A percentile compares a stretch with the other conserved stretches of the same genome.
Conservation (phyloP, 2,797 vertebrate species). For the Poecilia velifera region DNA sequence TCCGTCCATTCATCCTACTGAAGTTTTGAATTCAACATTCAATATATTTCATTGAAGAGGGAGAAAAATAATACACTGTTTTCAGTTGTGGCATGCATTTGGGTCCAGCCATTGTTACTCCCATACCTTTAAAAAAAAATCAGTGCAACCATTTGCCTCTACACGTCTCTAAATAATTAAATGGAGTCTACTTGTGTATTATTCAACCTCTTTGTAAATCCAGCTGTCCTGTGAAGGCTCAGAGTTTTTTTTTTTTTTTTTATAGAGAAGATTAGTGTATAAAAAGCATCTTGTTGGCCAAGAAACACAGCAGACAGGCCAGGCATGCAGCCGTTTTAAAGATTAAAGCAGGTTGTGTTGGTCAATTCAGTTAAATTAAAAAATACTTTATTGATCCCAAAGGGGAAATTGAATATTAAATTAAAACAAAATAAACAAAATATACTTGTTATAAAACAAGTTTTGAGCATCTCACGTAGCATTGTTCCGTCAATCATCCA, state of each 20-base stretch:
- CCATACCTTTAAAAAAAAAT: not conserved
- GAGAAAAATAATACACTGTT: not conserved
- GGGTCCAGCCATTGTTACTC: not conserved
- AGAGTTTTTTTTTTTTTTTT: not conserved
- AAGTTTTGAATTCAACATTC: not conserved
- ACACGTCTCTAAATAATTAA: not conserved
- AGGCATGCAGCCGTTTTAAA: not conserved
- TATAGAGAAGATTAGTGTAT: not conserved
- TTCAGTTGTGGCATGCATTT: not conserved
- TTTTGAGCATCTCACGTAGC: not conserved
- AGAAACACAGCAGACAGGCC: not conserved
- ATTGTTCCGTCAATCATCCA: not conserved
- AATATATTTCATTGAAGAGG: not conserved
- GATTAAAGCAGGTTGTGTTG: not conserved
- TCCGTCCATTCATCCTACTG: not conserved
- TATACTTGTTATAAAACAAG: not conserved
- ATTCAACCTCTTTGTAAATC: not conserved
- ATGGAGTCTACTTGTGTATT: not conserved
- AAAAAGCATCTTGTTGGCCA: not conserved
- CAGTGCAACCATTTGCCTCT: not conserved
- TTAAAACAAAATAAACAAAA: too few species aligned
- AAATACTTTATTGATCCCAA: too few species aligned
- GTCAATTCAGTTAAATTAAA: too few species aligned
- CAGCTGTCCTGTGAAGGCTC: not conserved
- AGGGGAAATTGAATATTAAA: too few species aligned